These are phyloP conservation scores for Neolamprologus modestus DNA, from an alignment of 2,113 vertebrate species.

Conservation along the genomic window DNA sequence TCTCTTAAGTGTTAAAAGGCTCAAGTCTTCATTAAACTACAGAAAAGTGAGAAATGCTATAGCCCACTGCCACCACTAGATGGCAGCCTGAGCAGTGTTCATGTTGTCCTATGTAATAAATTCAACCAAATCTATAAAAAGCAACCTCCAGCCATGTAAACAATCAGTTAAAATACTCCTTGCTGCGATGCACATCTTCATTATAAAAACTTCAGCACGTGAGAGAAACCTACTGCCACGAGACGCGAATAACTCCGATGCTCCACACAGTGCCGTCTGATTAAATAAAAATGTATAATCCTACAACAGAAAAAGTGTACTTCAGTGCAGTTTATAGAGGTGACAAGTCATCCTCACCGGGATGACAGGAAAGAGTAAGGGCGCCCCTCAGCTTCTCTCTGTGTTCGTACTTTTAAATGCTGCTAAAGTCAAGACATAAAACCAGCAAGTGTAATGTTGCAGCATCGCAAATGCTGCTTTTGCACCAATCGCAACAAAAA, in stretches of 20 bases:
- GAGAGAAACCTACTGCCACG: not conserved
- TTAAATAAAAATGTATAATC: not conserved
- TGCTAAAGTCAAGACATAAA: not conserved
- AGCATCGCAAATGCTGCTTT: not conserved
- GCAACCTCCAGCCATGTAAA: slow-evolving; percentile 18
- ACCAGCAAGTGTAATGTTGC: not conserved
- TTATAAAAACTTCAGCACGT: not conserved
- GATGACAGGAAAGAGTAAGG: slow-evolving; percentile 35
- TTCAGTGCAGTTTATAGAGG: slow-evolving; percentile 56
- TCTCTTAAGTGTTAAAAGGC: not conserved
- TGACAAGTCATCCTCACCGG: slow-evolving; percentile 32
- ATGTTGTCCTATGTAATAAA: not conserved
- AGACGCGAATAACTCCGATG: slow-evolving; percentile 8
- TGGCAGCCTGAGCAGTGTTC: not conserved
- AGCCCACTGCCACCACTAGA: not conserved
- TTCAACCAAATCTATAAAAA: not conserved
- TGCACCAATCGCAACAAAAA: not conserved
- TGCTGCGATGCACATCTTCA: not conserved
- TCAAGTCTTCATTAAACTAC: not conserved
- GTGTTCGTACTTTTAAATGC: not conserved
- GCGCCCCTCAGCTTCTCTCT: slow-evolving; percentile 12
- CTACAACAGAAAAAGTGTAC: slow-evolving; percentile 29
- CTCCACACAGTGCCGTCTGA: not conserved
- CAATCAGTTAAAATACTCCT: slow-evolving; percentile 6
- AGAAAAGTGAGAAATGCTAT: not conserved